A percentile compares a stretch with the other conserved stretches of the same genome.
These are phyloP conservation scores for Alectura lathami DNA, from an alignment of 2,113 vertebrate genomes.

Conservation along the genomic window DNA sequence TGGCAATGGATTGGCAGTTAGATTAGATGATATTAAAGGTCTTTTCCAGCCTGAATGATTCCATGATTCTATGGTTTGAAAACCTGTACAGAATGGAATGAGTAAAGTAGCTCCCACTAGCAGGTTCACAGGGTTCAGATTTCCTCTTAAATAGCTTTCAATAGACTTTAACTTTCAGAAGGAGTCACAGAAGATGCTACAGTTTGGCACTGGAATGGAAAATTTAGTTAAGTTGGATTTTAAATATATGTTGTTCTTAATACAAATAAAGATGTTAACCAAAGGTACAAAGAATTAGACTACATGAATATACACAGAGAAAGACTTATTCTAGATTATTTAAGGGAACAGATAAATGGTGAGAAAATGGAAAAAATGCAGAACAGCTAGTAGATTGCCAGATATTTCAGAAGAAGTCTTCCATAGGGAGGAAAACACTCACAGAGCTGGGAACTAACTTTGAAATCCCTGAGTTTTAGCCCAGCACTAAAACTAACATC, in stretches of 20 bases:
- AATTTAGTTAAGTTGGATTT: neutral
- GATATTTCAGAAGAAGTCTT: neutral
- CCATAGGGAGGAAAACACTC: neutral
- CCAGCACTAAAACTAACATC: neutral
- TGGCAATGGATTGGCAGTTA: too few relatives aligned
- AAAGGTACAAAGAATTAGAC: neutral
- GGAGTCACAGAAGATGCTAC: neutral
- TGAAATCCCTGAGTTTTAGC: neutral
- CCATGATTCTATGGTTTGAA: too few relatives aligned
- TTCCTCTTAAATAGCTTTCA: neutral
- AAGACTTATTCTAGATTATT: neutral
- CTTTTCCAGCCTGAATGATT: too few relatives aligned
- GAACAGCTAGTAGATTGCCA: neutral
- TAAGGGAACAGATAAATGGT: neutral
- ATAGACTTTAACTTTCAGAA: too few relatives aligned
- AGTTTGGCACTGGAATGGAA: neutral
- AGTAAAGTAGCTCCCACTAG: neutral
- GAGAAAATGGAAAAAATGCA: neutral
- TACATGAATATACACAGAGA: neutral
- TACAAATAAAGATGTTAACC: conserved; percentile 15
- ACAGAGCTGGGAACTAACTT: neutral
- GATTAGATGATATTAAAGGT: too few relatives aligned
- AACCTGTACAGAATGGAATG: neutral
- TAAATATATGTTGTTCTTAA: neutral
- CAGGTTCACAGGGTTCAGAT: neutral